These are phyloP conservation scores for Hyla sarda DNA, from an alignment of 2,113 vertebrate genomes.

Conservation along the genomic window DNA sequence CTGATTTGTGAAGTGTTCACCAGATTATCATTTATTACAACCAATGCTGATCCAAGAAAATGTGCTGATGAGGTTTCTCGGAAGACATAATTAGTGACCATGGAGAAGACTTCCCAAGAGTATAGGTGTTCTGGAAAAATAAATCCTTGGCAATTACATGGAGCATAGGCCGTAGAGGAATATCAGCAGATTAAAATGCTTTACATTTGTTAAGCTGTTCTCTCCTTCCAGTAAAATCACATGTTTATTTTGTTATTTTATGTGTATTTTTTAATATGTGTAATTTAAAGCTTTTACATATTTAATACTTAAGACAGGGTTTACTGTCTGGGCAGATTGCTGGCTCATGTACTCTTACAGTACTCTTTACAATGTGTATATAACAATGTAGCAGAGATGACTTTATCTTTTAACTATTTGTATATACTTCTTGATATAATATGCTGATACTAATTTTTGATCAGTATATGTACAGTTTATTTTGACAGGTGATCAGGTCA, in stretches of 20 bases:
- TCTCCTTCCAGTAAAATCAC: neutral
- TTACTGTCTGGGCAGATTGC: neutral
- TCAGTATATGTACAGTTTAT: too few relatives aligned
- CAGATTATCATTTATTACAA: conserved; percentile 49
- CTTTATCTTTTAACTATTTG: neutral
- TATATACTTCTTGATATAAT: too few relatives aligned
- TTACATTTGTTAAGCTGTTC: conserved; percentile 5
- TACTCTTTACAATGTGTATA: neutral
- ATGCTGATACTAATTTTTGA: too few relatives aligned
- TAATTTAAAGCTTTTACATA: neutral
- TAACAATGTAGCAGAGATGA: too few relatives aligned
- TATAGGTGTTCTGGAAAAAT: conserved; percentile 53
- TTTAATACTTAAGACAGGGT: neutral
- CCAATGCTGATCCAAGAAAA: conserved; percentile 52
- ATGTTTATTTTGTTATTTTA: neutral
- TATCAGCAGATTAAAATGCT: conserved; percentile 6
- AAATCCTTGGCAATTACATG: conserved; percentile 55
- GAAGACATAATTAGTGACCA: conserved; percentile 54
- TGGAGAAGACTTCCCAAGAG: conserved; percentile 41
- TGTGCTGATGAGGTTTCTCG: conserved; percentile 43
- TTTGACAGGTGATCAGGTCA: too few relatives aligned
- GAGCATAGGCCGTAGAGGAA: conserved; percentile 18
- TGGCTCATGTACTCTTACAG: neutral
- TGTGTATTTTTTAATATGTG: conserved; percentile 3
- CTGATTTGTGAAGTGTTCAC: conserved; percentile 23